Conservation (phyloP, 2,113 vertebrate genomes). For the Vimba vimba region DNA sequence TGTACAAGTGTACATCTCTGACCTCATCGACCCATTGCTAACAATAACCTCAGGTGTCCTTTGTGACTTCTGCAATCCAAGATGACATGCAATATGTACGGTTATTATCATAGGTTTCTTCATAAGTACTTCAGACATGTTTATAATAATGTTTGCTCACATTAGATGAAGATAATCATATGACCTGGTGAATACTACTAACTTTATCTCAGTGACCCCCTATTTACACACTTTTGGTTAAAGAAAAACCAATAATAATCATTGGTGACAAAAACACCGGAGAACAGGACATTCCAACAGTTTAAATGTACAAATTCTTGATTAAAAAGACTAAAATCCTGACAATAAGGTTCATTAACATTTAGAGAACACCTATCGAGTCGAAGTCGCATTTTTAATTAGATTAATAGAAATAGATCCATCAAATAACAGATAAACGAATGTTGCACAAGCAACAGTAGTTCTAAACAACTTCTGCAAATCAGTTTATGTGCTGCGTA, state of each 20-base stretch:
- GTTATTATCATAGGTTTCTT: neutral
- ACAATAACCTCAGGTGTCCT: constrained; percentile 25
- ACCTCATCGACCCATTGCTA: neutral
- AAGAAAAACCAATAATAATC: neutral
- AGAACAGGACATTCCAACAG: neutral
- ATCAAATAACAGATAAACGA: neutral
- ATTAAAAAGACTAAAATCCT: neutral
- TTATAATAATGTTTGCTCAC: neutral
- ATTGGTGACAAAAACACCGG: neutral
- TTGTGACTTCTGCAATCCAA: neutral
- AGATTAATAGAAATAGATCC: neutral
- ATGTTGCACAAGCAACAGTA: neutral
- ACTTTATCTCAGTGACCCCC: neutral
- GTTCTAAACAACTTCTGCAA: constrained; percentile 3
- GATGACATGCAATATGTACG: neutral
- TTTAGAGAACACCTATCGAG: neutral
- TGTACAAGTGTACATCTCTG: neutral
- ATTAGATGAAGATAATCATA: neutral
- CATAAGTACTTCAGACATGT: neutral
- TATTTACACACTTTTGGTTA: neutral
- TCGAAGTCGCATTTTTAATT: neutral
- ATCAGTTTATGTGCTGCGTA: neutral
- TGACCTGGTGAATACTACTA: neutral
- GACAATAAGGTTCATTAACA: neutral
- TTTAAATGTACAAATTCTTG: neutral